These are phyloP conservation scores for Drosophila nannoptera DNA, from an alignment of 1,140 invertebrate species.

Conservation along the genomic window DNA sequence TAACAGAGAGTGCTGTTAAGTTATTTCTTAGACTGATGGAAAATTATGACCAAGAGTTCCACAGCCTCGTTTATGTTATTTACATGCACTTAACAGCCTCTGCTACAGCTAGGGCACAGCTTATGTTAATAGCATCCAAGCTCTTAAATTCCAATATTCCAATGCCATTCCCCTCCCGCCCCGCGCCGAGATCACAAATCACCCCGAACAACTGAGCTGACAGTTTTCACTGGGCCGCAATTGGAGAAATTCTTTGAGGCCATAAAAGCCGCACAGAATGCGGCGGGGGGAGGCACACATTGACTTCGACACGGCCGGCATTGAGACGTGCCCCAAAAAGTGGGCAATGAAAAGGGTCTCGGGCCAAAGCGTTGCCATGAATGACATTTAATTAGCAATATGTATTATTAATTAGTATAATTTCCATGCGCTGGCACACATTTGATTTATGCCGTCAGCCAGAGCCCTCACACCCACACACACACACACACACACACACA, in stretches of 20 bases:
- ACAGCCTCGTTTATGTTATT: no score
- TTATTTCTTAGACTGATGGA: no score
- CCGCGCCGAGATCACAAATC: constrained; percentile 38
- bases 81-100: no score
- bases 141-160: constrained; percentile 7
- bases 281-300: constrained; percentile 11
- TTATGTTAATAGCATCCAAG: background rate
- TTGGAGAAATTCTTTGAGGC: constrained; percentile 50
- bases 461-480: constrained; percentile 1
- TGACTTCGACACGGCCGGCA: background rate
- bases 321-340: constrained; percentile 1
- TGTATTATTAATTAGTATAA: constrained; percentile 60
- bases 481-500: constrained; percentile 3
- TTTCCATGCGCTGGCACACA: constrained; percentile 38
- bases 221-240: constrained; percentile 51
- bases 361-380: constrained; percentile 28
- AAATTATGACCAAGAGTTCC: no score
- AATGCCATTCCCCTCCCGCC: background rate
- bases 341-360: constrained; percentile 12
- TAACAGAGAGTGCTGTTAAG: no score
- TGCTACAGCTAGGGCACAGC: background rate
- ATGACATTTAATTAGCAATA: constrained; percentile 63
- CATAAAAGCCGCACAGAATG: constrained; percentile 49
- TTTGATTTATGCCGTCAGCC: constrained; percentile 44
- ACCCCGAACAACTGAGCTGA: constrained; percentile 44